phyloP scores from a whole-genome alignment of 2,888 invertebrate species.

The Drosophila nr. fundita region DNA sequence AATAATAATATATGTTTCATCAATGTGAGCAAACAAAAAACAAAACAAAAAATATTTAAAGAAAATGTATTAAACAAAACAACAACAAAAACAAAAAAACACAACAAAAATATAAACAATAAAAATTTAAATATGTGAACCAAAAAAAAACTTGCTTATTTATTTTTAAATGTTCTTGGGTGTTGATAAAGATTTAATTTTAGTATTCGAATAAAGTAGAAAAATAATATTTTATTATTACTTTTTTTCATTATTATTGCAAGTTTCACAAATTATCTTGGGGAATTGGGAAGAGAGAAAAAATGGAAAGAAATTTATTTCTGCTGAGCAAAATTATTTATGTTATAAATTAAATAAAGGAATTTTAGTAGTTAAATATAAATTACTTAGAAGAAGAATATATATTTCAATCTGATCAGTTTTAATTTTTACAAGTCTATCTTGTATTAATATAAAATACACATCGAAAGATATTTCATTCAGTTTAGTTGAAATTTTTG shows the following conservation, averaged over 20 bases:
- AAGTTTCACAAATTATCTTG: neutral
- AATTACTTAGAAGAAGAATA: accelerated
- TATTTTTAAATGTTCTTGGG: neutral
- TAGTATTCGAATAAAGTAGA: neutral
- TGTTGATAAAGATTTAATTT: neutral
- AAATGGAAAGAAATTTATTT: neutral
- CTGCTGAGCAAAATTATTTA: neutral
- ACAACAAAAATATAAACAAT: slow-evolving; percentile 48
- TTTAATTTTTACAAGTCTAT: too few species aligned
- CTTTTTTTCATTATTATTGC: neutral
- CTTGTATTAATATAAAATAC: neutral
- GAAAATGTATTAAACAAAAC: slow-evolving; percentile 56
- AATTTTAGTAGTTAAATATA: too few species aligned
- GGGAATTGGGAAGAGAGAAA: neutral
- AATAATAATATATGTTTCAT: slow-evolving; percentile 48
- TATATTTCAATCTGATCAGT: neutral
- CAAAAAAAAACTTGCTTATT: slow-evolving; percentile 34
- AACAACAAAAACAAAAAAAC: slow-evolving; percentile 35
- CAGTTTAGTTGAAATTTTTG: neutral
- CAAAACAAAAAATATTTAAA: slow-evolving; percentile 46
- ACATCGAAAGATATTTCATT: neutral
- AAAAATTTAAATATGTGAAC: slow-evolving; percentile 69
- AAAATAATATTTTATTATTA: neutral
- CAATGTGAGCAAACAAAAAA: slow-evolving; percentile 59
- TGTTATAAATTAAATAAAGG: neutral